Base-by-base conservation (phyloP, 2,797 vertebrate genomes). In the Neosilurus mollespiculum region DNA sequence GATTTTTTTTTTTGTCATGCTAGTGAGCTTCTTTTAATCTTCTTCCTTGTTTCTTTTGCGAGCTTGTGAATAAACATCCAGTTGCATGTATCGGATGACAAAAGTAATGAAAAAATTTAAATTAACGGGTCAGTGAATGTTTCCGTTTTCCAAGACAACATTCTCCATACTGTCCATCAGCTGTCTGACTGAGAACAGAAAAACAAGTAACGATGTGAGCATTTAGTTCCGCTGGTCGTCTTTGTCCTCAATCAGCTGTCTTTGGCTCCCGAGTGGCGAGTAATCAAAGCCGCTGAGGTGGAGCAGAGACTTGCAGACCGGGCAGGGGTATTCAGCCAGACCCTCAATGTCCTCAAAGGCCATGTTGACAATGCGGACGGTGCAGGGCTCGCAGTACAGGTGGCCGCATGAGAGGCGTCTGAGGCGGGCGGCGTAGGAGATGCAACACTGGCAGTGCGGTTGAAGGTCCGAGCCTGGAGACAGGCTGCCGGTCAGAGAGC, bases 331-430 rank as follows among this genome's bases (percentile, higher is more conserved):
- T 82, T 95, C 93, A 0, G 92, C 93, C 81, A 95, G 92, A 6
- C 95, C 95, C 90, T 95, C 95, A 30, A 95, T 95, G 90, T 95
- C 95, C 78, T 94, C 92, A 24, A 95, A 95, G 80, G 95, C 95
- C 90, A 94, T 88, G 93, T 95, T 95, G 90, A 95, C 95, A 49
- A 95, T 95, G 86, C 93, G 94, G 88, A 94, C 92, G 9, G 93
- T 90, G 92, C 95, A 95, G 80, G 93, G 72, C 88, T 90, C 91
- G 75, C 95, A 95, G 92, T 93, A 95, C 6, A 94, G 88, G 88
- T 95, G 95, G 16, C 94, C 94, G 4, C 95, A 95, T 84, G 94
- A 95, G 58, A 95, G 94, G 51, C 95, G 94, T 89, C 93, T 93
- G 72, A 95, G 93, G 0, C 92, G 92, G 12, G 87, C 89, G 73